phyloP scores from a whole-genome alignment of 2,113 vertebrate species.

The Nematolebias whitei region DNA sequence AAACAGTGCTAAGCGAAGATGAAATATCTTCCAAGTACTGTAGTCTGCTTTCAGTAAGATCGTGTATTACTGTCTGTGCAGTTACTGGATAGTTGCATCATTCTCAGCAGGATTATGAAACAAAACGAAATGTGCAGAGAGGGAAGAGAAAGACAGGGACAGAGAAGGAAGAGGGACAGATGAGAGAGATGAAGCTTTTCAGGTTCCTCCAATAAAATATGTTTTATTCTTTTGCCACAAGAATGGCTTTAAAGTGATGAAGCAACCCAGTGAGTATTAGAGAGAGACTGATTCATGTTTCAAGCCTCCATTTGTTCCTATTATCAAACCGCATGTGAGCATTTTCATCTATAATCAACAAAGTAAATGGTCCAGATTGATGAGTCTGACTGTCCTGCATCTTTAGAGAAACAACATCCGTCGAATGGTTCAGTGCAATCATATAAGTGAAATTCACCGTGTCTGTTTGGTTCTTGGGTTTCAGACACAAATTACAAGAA shows the following conservation, averaged over 20 bases:
- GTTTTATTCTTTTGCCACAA: conserved; percentile 31
- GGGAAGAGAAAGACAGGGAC: conserved; percentile 16
- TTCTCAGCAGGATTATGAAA: conserved; percentile 64
- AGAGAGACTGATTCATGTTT: conserved; percentile 22
- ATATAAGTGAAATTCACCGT: neutral
- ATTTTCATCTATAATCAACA: conserved; percentile 17
- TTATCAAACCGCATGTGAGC: conserved; percentile 8
- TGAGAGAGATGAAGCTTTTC: conserved; percentile 13
- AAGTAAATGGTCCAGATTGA: conserved; percentile 11
- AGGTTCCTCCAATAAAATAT: conserved; percentile 22
- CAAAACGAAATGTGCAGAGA: conserved; percentile 48
- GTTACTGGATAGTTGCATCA: conserved; percentile 77
- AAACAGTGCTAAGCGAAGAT: conserved; percentile 11
- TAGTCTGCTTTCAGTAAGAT: conserved; percentile 13
- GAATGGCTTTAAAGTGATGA: conserved; percentile 13
- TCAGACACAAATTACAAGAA: neutral
- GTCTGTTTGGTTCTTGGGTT: neutral
- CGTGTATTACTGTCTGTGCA: conserved; percentile 16
- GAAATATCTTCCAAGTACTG: conserved; percentile 15
- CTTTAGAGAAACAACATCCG: conserved; percentile 1
- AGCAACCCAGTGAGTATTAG: conserved; percentile 1
- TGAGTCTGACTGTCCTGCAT: conserved; percentile 16
- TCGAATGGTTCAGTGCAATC: neutral
- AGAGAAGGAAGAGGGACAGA: conserved; percentile 5
- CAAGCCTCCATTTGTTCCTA: conserved; percentile 7